phyloP scores from a whole-genome alignment of 2,888 invertebrate species.

The Pollenia angustigena region DNA sequence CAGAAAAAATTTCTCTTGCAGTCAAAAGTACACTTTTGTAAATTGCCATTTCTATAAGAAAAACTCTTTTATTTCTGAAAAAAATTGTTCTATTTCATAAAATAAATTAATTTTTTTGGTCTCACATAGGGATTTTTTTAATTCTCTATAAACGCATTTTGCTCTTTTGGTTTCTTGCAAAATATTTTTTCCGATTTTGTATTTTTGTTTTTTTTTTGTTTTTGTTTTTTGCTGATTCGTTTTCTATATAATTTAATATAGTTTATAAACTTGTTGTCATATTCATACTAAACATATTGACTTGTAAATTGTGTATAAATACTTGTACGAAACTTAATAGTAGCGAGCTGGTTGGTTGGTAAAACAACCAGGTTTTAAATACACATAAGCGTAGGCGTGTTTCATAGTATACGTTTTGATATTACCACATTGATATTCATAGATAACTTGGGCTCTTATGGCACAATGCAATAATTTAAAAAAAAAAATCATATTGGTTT shows the following conservation, averaged over 20 bases:
- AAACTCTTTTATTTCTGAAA: no score
- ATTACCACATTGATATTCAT: slow-evolving; percentile 32
- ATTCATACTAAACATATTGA: neutral
- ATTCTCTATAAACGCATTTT: neutral
- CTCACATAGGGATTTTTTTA: neutral
- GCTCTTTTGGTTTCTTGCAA: neutral
- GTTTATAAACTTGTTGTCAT: slow-evolving; percentile 26
- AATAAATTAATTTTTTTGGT: no score
- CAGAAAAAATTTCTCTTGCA: no score
- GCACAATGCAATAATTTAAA: slow-evolving; percentile 52
- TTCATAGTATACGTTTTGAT: slow-evolving; percentile 30
- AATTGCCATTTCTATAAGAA: no score
- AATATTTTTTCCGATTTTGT: slow-evolving; percentile 35
- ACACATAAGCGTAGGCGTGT: slow-evolving; percentile 47
- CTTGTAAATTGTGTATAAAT: slow-evolving; percentile 24
- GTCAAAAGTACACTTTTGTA: no score
- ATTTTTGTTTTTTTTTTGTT: no score
- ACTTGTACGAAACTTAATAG: slow-evolving; percentile 25
- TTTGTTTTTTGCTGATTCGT: neutral
- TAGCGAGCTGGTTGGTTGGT: slow-evolving; percentile 7
- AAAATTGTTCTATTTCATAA: no score
- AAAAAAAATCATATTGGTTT: slow-evolving; percentile 14
- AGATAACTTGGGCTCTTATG: neutral
- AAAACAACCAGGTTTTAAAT: slow-evolving; percentile 31
- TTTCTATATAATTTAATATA: slow-evolving; percentile 46